A percentile compares a stretch with the other conserved stretches of the same genome.
Evolutionary conservation across 30 jellyfish, hydroid and myxozoan species (phyloP).

Genomic region (Aurelia aurita): DNA sequence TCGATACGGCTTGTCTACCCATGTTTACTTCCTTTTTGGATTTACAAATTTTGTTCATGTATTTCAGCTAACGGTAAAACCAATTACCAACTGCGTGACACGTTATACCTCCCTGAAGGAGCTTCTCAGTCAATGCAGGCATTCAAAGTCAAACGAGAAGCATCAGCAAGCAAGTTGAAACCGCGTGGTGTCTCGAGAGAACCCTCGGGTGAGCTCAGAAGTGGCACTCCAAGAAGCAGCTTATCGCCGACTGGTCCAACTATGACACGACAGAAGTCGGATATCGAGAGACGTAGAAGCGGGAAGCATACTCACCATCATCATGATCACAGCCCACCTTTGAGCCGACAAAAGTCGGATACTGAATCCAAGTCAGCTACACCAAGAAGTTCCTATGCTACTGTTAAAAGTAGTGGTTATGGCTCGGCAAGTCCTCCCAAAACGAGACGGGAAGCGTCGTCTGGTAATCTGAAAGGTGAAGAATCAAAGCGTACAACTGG

Average conservation of each 20-base stretch:
- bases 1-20: too few relatives aligned
- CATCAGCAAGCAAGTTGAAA: slow-evolving; percentile 62
- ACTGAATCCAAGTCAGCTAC: slow-evolving; percentile 39
- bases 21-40: too few relatives aligned
- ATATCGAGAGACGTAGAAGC: slow-evolving; percentile 33
- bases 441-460: slow-evolving; percentile 52
- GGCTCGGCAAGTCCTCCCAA: slow-evolving; percentile 62
- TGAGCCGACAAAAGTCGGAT: slow-evolving; percentile 83
- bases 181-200: slow-evolving; percentile 59
- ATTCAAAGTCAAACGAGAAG: slow-evolving; percentile 85
- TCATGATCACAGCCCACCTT: slow-evolving; percentile 9
- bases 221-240: slow-evolving; percentile 8
- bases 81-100: slow-evolving; percentile 86
- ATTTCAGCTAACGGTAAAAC: slow-evolving; percentile 94
- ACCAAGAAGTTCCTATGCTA: slow-evolving; percentile 47
- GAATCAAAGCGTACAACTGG: slow-evolving; percentile 27
- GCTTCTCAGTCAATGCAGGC: slow-evolving; percentile 93
- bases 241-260: slow-evolving; percentile 37
- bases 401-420: slow-evolving; percentile 88
- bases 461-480: slow-evolving; percentile 42
- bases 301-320: slow-evolving; percentile 15
- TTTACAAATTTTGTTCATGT: not conserved
- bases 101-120: slow-evolving; percentile 86
- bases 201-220: slow-evolving; percentile 57
- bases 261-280: slow-evolving; percentile 54